phyloP scores from a whole-genome alignment of 2,888 invertebrate species.

The Ormyrus rosae region DNA sequence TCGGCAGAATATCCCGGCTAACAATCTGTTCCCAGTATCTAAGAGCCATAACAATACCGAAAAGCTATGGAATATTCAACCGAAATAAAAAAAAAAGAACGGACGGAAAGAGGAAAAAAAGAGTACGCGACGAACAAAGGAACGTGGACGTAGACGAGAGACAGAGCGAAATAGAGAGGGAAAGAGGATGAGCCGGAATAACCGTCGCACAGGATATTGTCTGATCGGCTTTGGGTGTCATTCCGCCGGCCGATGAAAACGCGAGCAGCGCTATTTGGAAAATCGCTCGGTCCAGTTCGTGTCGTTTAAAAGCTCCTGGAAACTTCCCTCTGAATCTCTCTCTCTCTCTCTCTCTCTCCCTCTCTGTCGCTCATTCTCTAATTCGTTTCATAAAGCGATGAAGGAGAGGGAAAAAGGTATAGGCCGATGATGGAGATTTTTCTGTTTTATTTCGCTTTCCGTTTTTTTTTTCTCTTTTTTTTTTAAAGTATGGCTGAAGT shows the following conservation, averaged over 20 bases:
- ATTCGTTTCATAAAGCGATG: constrained; percentile 33
- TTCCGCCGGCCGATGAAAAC: neutral
- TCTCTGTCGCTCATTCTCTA: constrained; percentile 1
- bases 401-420: constrained; percentile 14
- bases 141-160: too few species aligned
- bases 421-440: constrained; percentile 8
- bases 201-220: constrained; percentile 46
- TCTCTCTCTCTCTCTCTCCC: constrained; percentile 2
- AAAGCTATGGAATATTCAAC: too few species aligned
- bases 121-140: neutral
- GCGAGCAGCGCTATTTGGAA: constrained; percentile 20
- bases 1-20: too few species aligned
- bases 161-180: neutral
- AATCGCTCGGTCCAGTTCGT: constrained; percentile 24
- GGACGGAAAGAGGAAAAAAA: constrained; percentile 10
- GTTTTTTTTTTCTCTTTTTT: too few species aligned
- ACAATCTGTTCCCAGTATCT: too few species aligned
- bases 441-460: too few species aligned
- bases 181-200: constrained; percentile 20
- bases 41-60: too few species aligned
- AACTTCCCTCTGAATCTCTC: neutral
- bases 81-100: constrained; percentile 15
- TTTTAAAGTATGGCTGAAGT: neutral
- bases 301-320: constrained; percentile 42
- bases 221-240: constrained; percentile 55